Percentiles rank a stretch among this genome's conserved stretches.
These are phyloP conservation scores for Tetramorium bicarinatum DNA, from an alignment of 2,888 invertebrate species.

Conservation along the genomic window DNA sequence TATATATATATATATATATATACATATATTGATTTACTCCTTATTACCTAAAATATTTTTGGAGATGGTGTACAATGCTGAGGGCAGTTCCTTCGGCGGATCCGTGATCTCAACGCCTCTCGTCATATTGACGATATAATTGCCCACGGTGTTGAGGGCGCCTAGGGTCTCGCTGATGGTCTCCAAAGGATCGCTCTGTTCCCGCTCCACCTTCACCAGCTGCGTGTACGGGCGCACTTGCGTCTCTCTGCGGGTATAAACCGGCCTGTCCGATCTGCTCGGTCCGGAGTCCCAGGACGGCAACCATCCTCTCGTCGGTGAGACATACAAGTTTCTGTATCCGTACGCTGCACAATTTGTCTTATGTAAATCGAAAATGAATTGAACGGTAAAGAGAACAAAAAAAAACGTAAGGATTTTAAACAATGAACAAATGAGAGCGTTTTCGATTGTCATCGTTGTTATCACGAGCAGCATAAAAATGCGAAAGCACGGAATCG, in stretches of 20 bases:
- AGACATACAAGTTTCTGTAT: constrained; percentile 67
- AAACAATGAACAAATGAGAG: not conserved
- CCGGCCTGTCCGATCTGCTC: constrained; percentile 68
- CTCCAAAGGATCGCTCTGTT: constrained; percentile 84
- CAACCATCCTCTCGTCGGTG: constrained; percentile 76
- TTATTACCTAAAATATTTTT: constrained; percentile 90
- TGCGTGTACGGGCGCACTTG: constrained; percentile 78
- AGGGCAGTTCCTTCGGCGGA: constrained; percentile 89
- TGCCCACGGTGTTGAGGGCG: constrained; percentile 94
- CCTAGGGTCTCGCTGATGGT: constrained; percentile 90
- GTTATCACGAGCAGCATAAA: too few species aligned
- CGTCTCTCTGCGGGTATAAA: constrained; percentile 78
- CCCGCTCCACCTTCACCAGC: constrained; percentile 70
- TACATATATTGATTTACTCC: not conserved
- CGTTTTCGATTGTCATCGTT: too few species aligned
- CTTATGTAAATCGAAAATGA: not conserved
- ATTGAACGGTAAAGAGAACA: not conserved
- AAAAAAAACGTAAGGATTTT: not conserved
- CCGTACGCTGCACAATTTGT: constrained; percentile 60
- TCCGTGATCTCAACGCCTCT: constrained; percentile 85
- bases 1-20: not conserved
- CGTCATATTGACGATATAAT: constrained; percentile 94
- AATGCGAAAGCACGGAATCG: too few species aligned
- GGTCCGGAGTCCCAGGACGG: constrained; percentile 72
- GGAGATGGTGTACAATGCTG: constrained; percentile 93